A percentile compares a stretch with the other conserved stretches of the same genome.
These are phyloP conservation scores for Alcis repandata DNA, from an alignment of 2,888 invertebrate genomes.

Conservation along the genomic window DNA sequence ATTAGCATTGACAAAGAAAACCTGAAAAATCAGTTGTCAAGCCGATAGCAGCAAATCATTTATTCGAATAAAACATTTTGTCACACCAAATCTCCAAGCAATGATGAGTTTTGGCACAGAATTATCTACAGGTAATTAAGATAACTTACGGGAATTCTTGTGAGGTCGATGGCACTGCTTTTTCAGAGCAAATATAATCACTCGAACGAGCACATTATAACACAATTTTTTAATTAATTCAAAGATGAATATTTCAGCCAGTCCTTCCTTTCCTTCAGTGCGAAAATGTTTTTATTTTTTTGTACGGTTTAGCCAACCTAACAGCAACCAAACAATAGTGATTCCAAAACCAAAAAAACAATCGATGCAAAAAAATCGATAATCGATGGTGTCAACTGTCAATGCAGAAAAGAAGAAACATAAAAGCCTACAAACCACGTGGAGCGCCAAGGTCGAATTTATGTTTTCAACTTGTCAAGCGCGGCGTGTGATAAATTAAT, in stretches of 20 bases:
- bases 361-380: constrained; percentile 25
- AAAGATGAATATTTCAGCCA: too few species aligned
- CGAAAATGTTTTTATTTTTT: background rate
- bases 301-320: background rate
- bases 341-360: constrained; percentile 26
- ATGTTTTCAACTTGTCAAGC: constrained; percentile 88
- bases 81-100: background rate
- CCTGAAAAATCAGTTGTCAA: too few species aligned
- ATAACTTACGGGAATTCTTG: background rate
- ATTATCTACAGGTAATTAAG: too few species aligned
- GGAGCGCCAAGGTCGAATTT: constrained; percentile 86
- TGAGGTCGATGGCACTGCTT: constrained; percentile 6
- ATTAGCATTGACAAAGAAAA: too few species aligned
- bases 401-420: constrained; percentile 55
- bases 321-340: constrained; percentile 1
- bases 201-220: too few species aligned
- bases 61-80: background rate
- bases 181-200: too few species aligned
- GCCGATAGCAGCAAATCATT: too few species aligned
- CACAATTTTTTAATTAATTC: too few species aligned
- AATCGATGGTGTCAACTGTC: constrained; percentile 31
- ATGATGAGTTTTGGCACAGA: too few species aligned
- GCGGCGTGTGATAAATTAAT: constrained; percentile 87
- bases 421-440: constrained; percentile 81
- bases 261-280: too few species aligned